Evolutionary conservation across 2,888 invertebrate genomes (phyloP).

Genomic region (Drosophila limbata): DNA sequence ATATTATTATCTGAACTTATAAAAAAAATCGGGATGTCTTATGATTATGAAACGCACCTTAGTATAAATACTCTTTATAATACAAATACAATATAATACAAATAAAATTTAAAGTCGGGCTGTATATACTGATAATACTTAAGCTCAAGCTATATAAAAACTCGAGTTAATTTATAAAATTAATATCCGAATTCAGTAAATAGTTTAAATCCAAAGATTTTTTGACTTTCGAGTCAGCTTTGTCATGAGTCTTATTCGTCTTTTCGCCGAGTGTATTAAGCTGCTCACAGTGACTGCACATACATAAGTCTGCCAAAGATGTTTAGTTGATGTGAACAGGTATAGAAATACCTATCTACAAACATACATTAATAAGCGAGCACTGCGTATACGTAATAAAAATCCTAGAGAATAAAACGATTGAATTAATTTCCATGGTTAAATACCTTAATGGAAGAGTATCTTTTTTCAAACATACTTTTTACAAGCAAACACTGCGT

Average conservation of each 20-base stretch:
- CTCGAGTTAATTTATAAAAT: not conserved
- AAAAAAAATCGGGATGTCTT: too few relatives aligned
- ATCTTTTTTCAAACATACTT: not conserved
- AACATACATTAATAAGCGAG: not conserved
- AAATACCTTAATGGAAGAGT: too few relatives aligned
- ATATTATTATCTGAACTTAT: too few relatives aligned
- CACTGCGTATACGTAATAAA: slow-evolving; percentile 10
- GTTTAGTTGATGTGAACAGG: slow-evolving; percentile 34
- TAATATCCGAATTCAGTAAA: not conserved
- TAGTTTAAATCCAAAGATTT: not conserved
- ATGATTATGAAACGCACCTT: too few relatives aligned
- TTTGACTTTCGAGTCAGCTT: not conserved
- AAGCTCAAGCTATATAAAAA: not conserved
- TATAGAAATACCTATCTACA: slow-evolving; percentile 6
- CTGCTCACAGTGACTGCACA: slow-evolving; percentile 37
- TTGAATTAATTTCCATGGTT: not conserved
- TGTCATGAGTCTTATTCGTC: not conserved
- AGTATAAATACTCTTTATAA: too few relatives aligned
- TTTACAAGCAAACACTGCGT: slow-evolving; percentile 12
- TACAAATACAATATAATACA: too few relatives aligned
- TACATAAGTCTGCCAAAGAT: slow-evolving; percentile 40
- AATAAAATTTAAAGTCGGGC: too few relatives aligned
- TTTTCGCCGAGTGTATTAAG: slow-evolving; percentile 37
- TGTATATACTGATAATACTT: too few relatives aligned
- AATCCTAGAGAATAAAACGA: not conserved